These are phyloP conservation scores for Lucinisca nassula DNA, from an alignment of 2,888 invertebrate species.

Conservation along the genomic window DNA sequence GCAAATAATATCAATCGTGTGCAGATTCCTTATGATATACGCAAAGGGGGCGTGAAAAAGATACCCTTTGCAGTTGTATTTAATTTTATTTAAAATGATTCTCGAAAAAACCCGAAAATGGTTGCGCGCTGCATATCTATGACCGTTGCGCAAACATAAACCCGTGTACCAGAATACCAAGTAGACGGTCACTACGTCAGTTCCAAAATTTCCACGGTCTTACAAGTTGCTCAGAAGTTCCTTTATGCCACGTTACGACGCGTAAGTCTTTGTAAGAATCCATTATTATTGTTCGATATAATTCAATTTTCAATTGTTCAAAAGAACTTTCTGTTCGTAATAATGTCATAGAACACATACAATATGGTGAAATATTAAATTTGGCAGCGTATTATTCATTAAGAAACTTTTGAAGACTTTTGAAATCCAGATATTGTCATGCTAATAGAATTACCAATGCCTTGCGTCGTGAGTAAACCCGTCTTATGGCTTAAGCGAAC, in stretches of 20 bases:
- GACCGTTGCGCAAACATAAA: no score
- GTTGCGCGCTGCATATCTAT: no score
- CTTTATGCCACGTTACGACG: no score
- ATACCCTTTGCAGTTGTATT: neutral
- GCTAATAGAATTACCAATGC: conserved; percentile 9
- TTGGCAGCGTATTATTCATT: neutral
- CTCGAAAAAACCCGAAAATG: no score
- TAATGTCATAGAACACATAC: neutral
- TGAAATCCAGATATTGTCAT: conserved; percentile 5
- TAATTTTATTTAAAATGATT: no score
- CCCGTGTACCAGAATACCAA: no score
- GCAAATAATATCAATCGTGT: neutral
- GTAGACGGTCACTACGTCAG: no score
- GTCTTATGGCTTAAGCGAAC: no score
- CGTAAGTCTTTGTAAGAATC: neutral
- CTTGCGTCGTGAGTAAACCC: no score
- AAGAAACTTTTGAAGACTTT: conserved; percentile 19
- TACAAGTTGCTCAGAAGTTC: no score
- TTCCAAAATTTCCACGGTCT: no score
- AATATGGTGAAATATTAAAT: conserved; percentile 13
- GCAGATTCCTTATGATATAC: neutral
- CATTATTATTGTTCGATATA: conserved; percentile 2
- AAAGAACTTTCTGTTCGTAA: neutral
- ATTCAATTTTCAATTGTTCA: conserved; percentile 7
- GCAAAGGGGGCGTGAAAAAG: neutral